Evolutionary conservation across 2,888 invertebrate genomes (phyloP).

Genomic region (Chorisops tibialis): DNA sequence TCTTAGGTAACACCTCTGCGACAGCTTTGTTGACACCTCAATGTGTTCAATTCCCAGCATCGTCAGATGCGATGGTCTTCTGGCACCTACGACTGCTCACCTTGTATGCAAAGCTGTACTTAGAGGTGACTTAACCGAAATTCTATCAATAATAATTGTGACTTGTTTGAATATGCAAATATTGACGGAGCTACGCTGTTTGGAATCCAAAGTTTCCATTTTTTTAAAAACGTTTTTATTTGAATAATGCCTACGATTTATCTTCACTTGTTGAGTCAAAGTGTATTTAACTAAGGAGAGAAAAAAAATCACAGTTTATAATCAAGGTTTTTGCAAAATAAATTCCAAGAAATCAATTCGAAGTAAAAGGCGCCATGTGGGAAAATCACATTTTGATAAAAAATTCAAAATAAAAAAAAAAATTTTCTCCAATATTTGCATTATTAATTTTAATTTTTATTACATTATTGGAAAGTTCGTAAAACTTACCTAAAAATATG

Average conservation of each 20-base stretch:
- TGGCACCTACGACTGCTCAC: neutral
- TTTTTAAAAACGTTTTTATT: conserved; percentile 14
- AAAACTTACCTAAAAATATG: too few species aligned
- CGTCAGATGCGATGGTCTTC: neutral
- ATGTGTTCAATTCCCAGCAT: conserved; percentile 20
- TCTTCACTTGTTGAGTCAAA: too few species aligned
- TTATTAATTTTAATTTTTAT: too few species aligned
- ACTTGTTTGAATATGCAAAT: conserved; percentile 23
- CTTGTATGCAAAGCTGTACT: conserved; percentile 2
- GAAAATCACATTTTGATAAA: too few species aligned
- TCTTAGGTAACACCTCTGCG: conserved; percentile 20
- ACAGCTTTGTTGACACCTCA: conserved; percentile 29
- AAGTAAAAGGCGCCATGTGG: too few species aligned
- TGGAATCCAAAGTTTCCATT: conserved; percentile 23
- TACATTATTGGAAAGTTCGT: too few species aligned
- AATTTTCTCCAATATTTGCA: too few species aligned
- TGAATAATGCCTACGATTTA: neutral
- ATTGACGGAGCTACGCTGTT: conserved; percentile 10
- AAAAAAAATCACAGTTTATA: too few species aligned
- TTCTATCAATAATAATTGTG: conserved; percentile 17
- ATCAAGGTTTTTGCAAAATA: too few species aligned
- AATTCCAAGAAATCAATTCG: too few species aligned
- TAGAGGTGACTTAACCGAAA: conserved; percentile 20
- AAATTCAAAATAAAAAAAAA: too few species aligned
- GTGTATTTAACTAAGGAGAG: too few species aligned